Percentiles rank a stretch among this genome's conserved stretches.
Evolutionary conservation across 2,888 invertebrate species (phyloP).

Genomic region (Tupiocoris notatus): DNA sequence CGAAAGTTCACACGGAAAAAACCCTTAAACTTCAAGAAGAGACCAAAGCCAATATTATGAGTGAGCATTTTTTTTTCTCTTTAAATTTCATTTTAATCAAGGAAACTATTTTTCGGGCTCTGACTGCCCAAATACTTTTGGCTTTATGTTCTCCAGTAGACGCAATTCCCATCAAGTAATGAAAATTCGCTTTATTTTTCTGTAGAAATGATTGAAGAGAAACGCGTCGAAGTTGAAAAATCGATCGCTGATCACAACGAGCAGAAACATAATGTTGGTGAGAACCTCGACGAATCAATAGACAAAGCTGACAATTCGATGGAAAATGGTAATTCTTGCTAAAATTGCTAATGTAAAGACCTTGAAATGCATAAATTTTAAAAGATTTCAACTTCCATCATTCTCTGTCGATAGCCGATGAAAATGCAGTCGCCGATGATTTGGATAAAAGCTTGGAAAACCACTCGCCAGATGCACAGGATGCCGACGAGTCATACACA

Average conservation of each 20-base stretch:
- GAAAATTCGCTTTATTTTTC: conserved; percentile 48
- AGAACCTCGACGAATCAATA: conserved; percentile 49
- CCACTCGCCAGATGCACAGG: neutral
- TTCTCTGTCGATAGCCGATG: neutral
- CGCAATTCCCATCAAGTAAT: too few relatives aligned
- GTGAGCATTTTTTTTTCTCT: conserved; percentile 61
- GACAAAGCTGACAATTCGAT: conserved; percentile 50
- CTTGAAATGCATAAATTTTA: too few relatives aligned
- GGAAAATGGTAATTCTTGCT: neutral
- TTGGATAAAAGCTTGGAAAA: neutral
- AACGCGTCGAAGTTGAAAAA: conserved; percentile 63
- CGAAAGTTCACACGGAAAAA: conserved; percentile 71
- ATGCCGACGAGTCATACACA: conserved; percentile 2
- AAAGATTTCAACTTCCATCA: neutral
- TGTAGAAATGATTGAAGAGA: conserved; percentile 64
- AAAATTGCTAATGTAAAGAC: conserved; percentile 22
- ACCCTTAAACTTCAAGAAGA: conserved; percentile 66
- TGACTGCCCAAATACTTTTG: too few relatives aligned
- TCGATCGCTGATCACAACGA: conserved; percentile 65
- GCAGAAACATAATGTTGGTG: conserved; percentile 42
- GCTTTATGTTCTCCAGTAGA: too few relatives aligned
- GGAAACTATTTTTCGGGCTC: too few relatives aligned
- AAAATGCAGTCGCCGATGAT: neutral
- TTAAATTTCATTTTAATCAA: too few relatives aligned
- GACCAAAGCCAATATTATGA: conserved; percentile 64